Percentiles rank a stretch among this genome's conserved stretches.
These are phyloP conservation scores for Ips nitidus DNA, from an alignment of 1,140 invertebrate genomes.

Conservation along the genomic window DNA sequence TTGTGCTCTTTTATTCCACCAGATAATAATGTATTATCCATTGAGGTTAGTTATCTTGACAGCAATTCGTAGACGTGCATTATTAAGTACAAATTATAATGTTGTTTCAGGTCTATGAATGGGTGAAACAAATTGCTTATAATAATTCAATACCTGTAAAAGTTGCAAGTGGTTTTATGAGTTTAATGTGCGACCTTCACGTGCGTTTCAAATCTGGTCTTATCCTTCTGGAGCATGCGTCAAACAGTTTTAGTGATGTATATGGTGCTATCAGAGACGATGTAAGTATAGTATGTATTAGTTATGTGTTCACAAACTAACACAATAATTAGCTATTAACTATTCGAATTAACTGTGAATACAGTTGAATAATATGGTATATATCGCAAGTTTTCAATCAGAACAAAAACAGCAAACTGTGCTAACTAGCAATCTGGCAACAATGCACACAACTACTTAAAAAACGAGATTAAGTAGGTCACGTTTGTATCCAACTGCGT, in stretches of 20 bases:
- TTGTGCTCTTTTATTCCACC: conserved; percentile 52
- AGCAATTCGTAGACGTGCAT: too few species aligned
- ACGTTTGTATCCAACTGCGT: too few species aligned
- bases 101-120: conserved; percentile 50
- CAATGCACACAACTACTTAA: too few species aligned
- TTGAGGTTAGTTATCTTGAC: conserved; percentile 30
- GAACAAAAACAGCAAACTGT: too few species aligned
- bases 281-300: conserved; percentile 15
- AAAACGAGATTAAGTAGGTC: too few species aligned
- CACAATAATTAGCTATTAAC: too few species aligned
- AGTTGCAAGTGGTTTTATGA: conserved; percentile 38
- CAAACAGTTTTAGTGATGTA: conserved; percentile 50
- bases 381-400: too few species aligned
- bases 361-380: too few species aligned
- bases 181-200: conserved; percentile 42
- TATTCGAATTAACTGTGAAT: too few species aligned
- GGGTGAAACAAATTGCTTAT: conserved; percentile 50
- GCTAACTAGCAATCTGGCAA: too few species aligned
- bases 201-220: conserved; percentile 41
- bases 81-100: too few species aligned
- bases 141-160: conserved; percentile 43
- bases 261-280: conserved; percentile 47
- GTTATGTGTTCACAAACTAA: too few species aligned
- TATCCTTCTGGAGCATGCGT: conserved; percentile 51
- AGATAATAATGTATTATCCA: conserved; percentile 39